Conservation (phyloP, 2,888 invertebrate species). For the Troilus luridus region DNA sequence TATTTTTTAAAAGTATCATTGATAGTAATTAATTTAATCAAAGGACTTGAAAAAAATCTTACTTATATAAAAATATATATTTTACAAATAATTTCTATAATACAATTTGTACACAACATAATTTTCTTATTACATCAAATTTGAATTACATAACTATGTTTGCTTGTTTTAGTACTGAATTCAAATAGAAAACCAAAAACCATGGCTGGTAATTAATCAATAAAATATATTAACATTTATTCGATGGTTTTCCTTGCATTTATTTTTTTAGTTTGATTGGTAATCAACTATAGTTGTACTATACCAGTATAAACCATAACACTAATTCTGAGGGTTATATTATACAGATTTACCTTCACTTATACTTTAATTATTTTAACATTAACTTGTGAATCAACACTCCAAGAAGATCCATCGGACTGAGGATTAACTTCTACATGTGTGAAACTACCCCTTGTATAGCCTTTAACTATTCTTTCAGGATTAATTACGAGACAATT, state of each 20-base stretch:
- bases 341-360: neutral
- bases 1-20: neutral
- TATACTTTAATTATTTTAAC: conserved; percentile 72
- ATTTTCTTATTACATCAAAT: neutral
- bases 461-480: conserved; percentile 83
- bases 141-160: neutral
- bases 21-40: neutral
- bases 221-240: neutral
- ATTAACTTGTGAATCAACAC: conserved; percentile 69
- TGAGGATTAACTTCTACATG: conserved; percentile 74
- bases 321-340: neutral
- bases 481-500: conserved; percentile 89
- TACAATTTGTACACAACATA: neutral
- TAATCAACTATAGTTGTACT: neutral
- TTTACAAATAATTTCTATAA: conserved; percentile 1
- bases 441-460: conserved; percentile 83
- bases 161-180: neutral
- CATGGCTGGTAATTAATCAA: neutral
- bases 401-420: conserved; percentile 66
- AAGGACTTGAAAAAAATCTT: neutral
- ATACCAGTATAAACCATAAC: neutral
- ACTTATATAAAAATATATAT: neutral
- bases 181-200: neutral
- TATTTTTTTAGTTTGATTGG: neutral
- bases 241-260: neutral